phyloP scores from a whole-genome alignment of 2,113 vertebrate species.

The Trogon melanurus region DNA sequence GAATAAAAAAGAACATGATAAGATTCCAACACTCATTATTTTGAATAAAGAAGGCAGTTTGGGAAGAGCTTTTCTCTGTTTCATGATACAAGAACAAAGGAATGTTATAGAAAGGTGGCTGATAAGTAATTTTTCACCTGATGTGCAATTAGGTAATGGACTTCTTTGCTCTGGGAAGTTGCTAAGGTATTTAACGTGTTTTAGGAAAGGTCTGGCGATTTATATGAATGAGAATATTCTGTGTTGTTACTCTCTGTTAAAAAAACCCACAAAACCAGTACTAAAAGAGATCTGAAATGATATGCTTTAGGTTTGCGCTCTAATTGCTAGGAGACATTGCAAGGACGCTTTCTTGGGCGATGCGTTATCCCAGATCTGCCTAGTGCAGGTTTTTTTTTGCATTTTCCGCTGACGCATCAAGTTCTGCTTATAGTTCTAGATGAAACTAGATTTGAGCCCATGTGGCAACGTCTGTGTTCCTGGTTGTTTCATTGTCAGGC shows the following conservation, averaged over 20 bases:
- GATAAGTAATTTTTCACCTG: constrained; percentile 20
- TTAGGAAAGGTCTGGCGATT: not conserved
- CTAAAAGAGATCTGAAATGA: not conserved
- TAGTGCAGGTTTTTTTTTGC: not conserved
- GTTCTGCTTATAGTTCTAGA: constrained; percentile 30
- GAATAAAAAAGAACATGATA: constrained; percentile 36
- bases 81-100: not conserved
- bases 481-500: constrained; percentile 12
- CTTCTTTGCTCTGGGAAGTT: not conserved
- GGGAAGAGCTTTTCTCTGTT: not conserved
- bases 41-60: constrained; percentile 17
- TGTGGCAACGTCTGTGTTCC: constrained; percentile 36
- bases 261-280: not conserved
- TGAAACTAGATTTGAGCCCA: constrained; percentile 20
- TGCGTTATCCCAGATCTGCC: not conserved
- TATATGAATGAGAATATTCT: not conserved
- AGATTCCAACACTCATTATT: constrained; percentile 35
- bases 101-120: not conserved
- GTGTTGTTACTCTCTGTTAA: not conserved
- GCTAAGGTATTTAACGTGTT: not conserved
- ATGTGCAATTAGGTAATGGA: not conserved
- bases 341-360: not conserved
- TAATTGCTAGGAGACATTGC: constrained; percentile 19
- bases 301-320: not conserved
- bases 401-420: not conserved